Percentiles rank a stretch among this genome's conserved stretches.
Conservation (phyloP, 1,140 invertebrate genomes). For the Babylonia areolata region DNA sequence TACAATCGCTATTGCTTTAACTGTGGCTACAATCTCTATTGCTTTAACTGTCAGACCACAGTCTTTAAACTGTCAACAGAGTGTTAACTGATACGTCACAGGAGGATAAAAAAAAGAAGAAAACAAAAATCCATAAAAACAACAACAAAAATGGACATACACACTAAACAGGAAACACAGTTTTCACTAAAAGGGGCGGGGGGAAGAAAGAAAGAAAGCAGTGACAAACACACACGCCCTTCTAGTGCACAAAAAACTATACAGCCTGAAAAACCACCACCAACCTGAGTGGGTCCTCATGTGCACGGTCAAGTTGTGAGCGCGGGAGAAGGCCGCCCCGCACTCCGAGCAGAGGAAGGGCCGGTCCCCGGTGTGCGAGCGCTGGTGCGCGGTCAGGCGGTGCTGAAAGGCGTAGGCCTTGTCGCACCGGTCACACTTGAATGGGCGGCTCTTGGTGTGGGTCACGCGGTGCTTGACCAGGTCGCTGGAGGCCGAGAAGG, state of each 20-base stretch:
- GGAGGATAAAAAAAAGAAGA: too few species aligned
- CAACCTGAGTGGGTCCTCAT: constrained; percentile 86
- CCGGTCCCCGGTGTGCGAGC: constrained; percentile 50
- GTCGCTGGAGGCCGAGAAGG: constrained; percentile 38
- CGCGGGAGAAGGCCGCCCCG: constrained; percentile 78
- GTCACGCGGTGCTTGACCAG: constrained; percentile 42
- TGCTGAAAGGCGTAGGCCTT: constrained; percentile 36
- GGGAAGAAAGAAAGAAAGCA: neutral
- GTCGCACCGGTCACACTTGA: constrained; percentile 31
- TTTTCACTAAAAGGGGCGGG: too few species aligned
- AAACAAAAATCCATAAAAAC: too few species aligned
- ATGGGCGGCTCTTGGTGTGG: constrained; percentile 40
- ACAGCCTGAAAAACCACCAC: neutral
- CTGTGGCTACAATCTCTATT: too few species aligned
- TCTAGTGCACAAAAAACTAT: neutral
- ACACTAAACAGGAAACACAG: neutral
- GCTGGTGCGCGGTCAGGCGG: constrained; percentile 32
- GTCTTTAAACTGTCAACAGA: too few species aligned
- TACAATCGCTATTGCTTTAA: too few species aligned
- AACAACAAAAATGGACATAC: too few species aligned
- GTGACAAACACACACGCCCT: neutral
- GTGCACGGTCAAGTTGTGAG: constrained; percentile 91
- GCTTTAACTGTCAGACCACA: too few species aligned
- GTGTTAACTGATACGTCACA: too few species aligned
- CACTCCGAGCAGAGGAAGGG: constrained; percentile 80